Conservation (phyloP, 1,140 invertebrate species). For the Uloborus diversus region DNA sequence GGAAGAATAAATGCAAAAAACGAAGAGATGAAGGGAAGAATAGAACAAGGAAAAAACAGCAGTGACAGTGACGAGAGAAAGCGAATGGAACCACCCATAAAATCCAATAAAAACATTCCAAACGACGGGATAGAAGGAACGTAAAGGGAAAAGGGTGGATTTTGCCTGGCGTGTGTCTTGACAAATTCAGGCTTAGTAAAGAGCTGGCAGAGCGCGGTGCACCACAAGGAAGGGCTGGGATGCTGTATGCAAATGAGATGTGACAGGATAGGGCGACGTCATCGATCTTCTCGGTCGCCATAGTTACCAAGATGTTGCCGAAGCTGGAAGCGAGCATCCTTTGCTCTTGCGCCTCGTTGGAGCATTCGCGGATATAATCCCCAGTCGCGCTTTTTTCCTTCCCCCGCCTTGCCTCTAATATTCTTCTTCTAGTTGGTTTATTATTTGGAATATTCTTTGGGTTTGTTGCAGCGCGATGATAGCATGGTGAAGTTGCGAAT, state of each 20-base stretch:
- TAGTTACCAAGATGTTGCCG: constrained; percentile 40
- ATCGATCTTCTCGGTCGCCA: constrained; percentile 32
- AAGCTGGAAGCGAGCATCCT: constrained; percentile 3
- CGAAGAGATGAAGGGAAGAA: neutral
- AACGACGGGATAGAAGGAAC: constrained; percentile 26
- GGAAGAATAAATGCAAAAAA: constrained; percentile 14
- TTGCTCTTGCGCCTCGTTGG: constrained; percentile 35
- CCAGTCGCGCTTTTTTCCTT: too few relatives aligned
- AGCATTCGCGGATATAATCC: too few relatives aligned
- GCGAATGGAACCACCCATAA: constrained; percentile 56
- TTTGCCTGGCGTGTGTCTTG: constrained; percentile 32
- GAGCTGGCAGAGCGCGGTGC: constrained; percentile 45
- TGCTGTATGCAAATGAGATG: constrained; percentile 57
- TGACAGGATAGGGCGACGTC: constrained; percentile 52
- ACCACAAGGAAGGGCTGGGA: constrained; percentile 46
- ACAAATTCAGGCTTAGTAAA: constrained; percentile 43
- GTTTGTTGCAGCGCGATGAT: too few relatives aligned
- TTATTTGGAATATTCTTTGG: too few relatives aligned
- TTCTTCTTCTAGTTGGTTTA: too few relatives aligned
- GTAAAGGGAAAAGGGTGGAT: neutral
- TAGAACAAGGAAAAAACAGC: neutral
- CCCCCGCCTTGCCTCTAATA: too few relatives aligned
- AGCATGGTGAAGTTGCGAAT: too few relatives aligned
- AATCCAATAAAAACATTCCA: constrained; percentile 56
- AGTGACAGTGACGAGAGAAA: constrained; percentile 53